These are phyloP conservation scores for Pyrrhosoma nymphula DNA, from an alignment of 2,888 invertebrate genomes.

Conservation along the genomic window DNA sequence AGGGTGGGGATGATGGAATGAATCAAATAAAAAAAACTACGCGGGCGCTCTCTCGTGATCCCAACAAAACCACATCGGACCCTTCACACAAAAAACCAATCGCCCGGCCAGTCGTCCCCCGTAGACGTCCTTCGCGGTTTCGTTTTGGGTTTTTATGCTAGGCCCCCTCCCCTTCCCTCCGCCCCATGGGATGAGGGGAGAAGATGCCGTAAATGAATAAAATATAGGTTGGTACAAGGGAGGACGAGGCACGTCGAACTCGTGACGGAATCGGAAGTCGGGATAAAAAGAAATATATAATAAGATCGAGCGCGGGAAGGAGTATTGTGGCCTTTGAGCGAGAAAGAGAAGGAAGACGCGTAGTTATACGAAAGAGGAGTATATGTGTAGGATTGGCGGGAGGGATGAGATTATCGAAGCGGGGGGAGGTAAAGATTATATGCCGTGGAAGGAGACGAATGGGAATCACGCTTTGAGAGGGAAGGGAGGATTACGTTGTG, in stretches of 20 bases:
- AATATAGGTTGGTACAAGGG: neutral
- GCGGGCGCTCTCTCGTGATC: neutral
- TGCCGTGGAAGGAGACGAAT: neutral
- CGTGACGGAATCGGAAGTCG: neutral
- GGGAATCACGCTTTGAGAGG: neutral
- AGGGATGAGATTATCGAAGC: neutral
- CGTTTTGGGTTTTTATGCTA: neutral
- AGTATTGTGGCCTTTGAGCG: neutral
- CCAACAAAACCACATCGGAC: constrained; percentile 5
- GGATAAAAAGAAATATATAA: neutral
- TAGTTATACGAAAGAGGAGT: neutral
- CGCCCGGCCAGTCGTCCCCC: neutral
- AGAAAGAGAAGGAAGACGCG: neutral
- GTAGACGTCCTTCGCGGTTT: constrained; percentile 18
- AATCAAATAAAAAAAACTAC: neutral
- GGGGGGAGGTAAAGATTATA: too few species aligned
- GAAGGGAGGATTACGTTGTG: neutral
- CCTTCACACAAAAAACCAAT: neutral
- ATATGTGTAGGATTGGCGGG: neutral
- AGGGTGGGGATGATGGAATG: neutral
- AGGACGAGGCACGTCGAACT: neutral
- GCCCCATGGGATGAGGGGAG: neutral
- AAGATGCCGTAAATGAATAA: neutral
- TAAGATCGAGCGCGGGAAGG: neutral
- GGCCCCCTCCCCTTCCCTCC: neutral